phyloP scores from a whole-genome alignment of 2,113 vertebrate species.

The Atlantisia rogersi region DNA sequence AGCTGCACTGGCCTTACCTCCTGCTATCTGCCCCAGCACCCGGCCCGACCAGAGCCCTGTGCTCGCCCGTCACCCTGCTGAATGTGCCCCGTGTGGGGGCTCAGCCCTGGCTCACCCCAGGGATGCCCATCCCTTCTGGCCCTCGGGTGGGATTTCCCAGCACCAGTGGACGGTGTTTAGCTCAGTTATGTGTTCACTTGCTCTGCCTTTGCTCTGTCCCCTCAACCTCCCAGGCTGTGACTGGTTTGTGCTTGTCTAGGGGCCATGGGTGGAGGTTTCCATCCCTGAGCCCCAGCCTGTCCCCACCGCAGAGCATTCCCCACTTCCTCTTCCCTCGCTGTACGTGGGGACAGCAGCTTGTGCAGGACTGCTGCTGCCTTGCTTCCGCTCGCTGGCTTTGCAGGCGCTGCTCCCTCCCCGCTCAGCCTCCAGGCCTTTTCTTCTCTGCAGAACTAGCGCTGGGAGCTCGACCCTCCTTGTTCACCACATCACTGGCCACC shows the following conservation, averaged over 20 bases:
- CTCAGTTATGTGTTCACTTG: neutral
- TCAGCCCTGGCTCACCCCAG: neutral
- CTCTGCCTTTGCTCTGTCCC: neutral
- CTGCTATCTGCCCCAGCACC: neutral
- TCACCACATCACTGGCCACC: neutral
- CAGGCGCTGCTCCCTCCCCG: neutral
- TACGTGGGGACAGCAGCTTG: rapidly evolving
- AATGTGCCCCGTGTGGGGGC: neutral
- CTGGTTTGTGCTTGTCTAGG: neutral
- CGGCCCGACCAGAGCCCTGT: rapidly evolving
- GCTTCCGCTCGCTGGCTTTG: neutral
- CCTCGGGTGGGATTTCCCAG: neutral
- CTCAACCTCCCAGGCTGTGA: neutral
- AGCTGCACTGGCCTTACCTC: neutral
- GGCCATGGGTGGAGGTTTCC: rapidly evolving
- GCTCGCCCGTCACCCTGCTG: neutral
- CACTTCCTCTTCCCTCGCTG: neutral
- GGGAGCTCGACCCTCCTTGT: neutral
- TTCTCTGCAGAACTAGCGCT: neutral
- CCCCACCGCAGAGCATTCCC: neutral
- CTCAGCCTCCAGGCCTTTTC: neutral
- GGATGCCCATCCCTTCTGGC: neutral
- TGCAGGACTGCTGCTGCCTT: neutral
- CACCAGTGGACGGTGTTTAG: neutral
- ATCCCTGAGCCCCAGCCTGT: neutral